Evolutionary conservation across 2,797 vertebrate species (phyloP), one percentile per base, ranked within the genome.

Genomic region (Erpetoichthys calabaricus): DNA sequence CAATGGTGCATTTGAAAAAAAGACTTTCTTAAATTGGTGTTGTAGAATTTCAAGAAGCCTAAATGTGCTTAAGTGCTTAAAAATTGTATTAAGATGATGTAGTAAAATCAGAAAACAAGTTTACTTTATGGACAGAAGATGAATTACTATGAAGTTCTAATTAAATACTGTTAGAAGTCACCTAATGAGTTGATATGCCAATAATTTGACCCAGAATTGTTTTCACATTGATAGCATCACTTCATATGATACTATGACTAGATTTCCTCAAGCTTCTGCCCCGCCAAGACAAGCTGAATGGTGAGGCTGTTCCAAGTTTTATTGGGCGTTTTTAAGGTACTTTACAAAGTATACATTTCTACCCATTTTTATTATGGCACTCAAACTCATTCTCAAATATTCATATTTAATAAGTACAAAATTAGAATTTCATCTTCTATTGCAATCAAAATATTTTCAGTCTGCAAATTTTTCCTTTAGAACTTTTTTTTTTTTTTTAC

Each of bases 241-340:
- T 47, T 71, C 82, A 62, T 83, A 80, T 75, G 84, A 86, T 62
- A 83, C 82, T 60, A 70, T 84, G 76, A 86, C 78, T 75, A 82
- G 83, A 73, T 87, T 83, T 67, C 83, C 86, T 3, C 72, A 85
- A 58, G 84, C 77, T 71, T 86, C 79, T 56, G 82, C 80, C 70
- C 82, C 77, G 64, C 83, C 81, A 59, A 77, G 78, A 64, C 73
- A 83, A 68, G 78, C 81, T 55, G 84, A 87, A 80, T 87, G 85
- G 86, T 87, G 85, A 87, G 71, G 61, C 61, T 50, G 60, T 63
- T 69, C 71, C 25, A 9, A 54, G 42, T 69, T 70, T 68, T 58
- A 69, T 63, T 66, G 62, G 73, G 70, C 74, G 67, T 25, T 73
- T 72, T 67, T 74, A 76, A 87, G 85, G 86, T 88, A 88, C 60